A percentile compares a stretch with the other conserved stretches of the same genome.
Conservation (phyloP, 2,113 vertebrate species). For the Telmatochromis brichardi region DNA sequence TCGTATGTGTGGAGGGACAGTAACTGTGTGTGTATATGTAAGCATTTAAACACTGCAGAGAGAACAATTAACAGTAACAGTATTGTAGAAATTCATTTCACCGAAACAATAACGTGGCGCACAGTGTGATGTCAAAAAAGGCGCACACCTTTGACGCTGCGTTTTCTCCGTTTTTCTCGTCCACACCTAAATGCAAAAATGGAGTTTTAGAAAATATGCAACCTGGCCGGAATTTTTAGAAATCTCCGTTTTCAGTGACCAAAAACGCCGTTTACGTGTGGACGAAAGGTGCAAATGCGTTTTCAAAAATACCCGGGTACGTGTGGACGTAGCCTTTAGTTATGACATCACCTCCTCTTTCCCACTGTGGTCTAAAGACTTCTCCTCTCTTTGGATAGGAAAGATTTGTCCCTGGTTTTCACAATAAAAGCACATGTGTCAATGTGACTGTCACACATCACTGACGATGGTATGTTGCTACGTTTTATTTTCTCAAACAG, state of each 20-base stretch:
- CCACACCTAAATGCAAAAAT: fast-evolving
- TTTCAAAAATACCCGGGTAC: too few species aligned
- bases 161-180: fast-evolving
- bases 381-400: background rate
- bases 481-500: background rate
- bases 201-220: too few species aligned
- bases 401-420: background rate
- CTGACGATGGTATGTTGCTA: background rate
- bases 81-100: too few species aligned
- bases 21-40: too few species aligned
- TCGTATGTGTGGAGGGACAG: too few species aligned
- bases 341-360: background rate
- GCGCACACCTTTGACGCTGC: fast-evolving
- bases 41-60: too few species aligned
- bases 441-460: background rate
- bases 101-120: too few species aligned
- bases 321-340: background rate
- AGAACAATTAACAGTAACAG: too few species aligned
- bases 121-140: fast-evolving
- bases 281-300: too few species aligned
- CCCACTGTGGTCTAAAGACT: background rate
- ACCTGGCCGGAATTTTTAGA: too few species aligned
- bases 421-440: background rate
- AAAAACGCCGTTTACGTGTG: too few species aligned
- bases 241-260: too few species aligned